Evolutionary conservation across 2,797 vertebrate genomes (phyloP).

Genomic region (Halcyon badia): DNA sequence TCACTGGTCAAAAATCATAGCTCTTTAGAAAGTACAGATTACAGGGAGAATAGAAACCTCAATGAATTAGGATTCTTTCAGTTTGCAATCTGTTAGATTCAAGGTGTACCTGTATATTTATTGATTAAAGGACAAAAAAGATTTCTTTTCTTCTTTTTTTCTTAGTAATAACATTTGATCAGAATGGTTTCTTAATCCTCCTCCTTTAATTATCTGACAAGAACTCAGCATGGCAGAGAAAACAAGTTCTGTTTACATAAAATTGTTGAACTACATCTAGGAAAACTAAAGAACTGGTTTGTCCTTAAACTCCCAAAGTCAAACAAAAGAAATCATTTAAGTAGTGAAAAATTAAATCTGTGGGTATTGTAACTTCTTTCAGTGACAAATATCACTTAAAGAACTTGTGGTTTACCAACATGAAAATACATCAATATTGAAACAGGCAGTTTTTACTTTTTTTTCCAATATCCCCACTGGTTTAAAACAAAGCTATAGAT

Average conservation of each 20-base stretch:
- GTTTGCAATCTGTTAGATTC: background rate
- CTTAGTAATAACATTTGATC: background rate
- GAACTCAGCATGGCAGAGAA: background rate
- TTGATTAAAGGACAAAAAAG: background rate
- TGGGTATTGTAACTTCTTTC: background rate
- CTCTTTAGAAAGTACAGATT: background rate
- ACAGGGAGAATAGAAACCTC: background rate
- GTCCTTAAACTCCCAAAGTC: background rate
- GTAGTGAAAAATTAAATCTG: background rate
- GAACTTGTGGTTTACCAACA: background rate
- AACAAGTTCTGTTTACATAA: background rate
- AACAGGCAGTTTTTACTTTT: background rate
- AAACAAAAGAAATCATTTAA: background rate
- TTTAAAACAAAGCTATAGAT: background rate
- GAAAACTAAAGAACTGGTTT: background rate
- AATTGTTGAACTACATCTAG: background rate
- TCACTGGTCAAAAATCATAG: background rate
- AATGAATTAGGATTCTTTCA: background rate
- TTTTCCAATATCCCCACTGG: background rate
- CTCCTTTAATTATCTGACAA: background rate
- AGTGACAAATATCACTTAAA: background rate
- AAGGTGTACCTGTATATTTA: background rate
- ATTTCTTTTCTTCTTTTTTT: background rate
- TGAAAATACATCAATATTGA: background rate
- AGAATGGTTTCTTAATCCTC: constrained; percentile 3